Evolutionary conservation across 2,888 invertebrate genomes (phyloP), one percentile per base, ranked within the genome.

Genomic region (Pollenia labialis): DNA sequence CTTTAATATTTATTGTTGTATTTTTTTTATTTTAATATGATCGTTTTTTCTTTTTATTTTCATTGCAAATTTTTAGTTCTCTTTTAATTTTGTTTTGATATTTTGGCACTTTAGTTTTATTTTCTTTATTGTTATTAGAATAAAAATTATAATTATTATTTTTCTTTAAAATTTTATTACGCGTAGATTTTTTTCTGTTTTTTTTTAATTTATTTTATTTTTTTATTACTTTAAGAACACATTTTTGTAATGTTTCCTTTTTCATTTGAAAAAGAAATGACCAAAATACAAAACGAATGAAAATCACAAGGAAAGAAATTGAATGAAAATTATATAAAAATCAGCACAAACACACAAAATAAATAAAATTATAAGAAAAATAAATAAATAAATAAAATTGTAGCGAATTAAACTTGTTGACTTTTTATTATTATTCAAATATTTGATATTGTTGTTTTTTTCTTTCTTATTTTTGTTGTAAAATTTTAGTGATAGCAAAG

Each of bases 371-470:
- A 32, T 6, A 32, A 32, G 4, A 32, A 32, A 32, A 32, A 32
- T 23, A 56, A 64, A 56, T 58, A 74, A 74, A 74, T 32, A 9
- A 32, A 32, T 4, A 54, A 69, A 85, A 81, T 66, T 76, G 50
- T 75, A 60, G 81, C 68, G 69, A 76, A 82, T 79, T 74, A 74
- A 84, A 77, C 74, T 85, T 85, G 74, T 85, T 82, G 79, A 75
- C 60, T 69, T 79, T 81, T 81, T 76, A 71, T 60, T 52, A 50
- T 69, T 68, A 68, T 68, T 77, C 32, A 46, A 46, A 66, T 75
- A 23, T 11, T 68, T n/a, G 44, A 44, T 72, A n/a, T 74, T 69
- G 64, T 75, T 60, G 6, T 42, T 10, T 75, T 52, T 14, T 54
- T 50, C 4, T 0, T 58, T 48, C 62, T 69, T 66, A 52, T 52